A percentile compares a stretch with the other conserved stretches of the same genome.
These are phyloP conservation scores for Buceros bicornis DNA, from an alignment of 2,797 vertebrate species.

Conservation along the genomic window DNA sequence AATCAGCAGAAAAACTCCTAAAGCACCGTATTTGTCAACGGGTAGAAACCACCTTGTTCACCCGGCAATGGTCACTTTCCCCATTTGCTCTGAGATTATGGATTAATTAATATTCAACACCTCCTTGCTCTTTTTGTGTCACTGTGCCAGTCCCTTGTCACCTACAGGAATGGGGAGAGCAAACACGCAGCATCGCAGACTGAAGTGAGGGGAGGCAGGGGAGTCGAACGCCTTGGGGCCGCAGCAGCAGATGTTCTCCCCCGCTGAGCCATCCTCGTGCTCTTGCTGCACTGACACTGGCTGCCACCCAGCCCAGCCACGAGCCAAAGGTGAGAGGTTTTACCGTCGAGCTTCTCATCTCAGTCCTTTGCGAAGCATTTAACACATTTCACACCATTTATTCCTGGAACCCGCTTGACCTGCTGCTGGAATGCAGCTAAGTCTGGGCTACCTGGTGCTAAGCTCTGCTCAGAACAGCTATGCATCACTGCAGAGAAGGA, in stretches of 20 bases:
- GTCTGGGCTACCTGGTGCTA: no score
- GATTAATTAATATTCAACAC: not conserved
- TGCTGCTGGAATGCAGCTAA: not conserved
- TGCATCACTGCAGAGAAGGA: accelerated
- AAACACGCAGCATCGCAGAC: accelerated
- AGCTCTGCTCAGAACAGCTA: not conserved
- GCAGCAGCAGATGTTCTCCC: not conserved
- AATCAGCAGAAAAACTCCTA: no score
- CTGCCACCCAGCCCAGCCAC: not conserved
- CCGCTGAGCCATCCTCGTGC: not conserved
- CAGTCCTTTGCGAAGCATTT: not conserved
- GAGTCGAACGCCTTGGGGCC: no score
- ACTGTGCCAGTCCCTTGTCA: not conserved
- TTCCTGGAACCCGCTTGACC: not conserved
- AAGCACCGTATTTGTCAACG: not conserved
- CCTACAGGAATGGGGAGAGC: accelerated
- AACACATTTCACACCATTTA: not conserved
- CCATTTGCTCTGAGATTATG: not conserved
- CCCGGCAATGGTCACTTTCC: accelerated
- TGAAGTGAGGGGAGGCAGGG: no score
- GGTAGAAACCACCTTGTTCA: not conserved
- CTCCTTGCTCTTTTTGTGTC: not conserved
- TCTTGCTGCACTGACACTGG: not conserved
- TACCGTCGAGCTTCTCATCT: not conserved
- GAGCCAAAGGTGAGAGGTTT: not conserved